Evolutionary conservation across 2,797 vertebrate species (phyloP).

Genomic region (Bryconaethiops microstoma): DNA sequence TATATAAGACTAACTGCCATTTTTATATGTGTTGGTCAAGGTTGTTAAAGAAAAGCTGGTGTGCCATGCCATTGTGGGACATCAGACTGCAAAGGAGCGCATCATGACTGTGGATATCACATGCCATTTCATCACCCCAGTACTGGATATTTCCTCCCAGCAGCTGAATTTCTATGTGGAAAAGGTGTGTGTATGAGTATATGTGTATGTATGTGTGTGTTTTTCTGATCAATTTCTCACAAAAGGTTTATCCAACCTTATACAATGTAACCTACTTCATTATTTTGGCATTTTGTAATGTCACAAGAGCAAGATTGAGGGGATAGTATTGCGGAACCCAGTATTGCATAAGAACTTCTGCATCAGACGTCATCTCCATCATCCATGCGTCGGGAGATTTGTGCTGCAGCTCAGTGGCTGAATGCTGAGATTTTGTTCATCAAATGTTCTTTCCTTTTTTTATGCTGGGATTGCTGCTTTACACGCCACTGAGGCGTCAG

Average conservation of each 20-base stretch:
- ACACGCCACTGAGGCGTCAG: neutral
- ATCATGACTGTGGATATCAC: slow-evolving; percentile 80
- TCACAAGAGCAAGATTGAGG: slow-evolving; percentile 7
- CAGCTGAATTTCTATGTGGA: slow-evolving; percentile 79
- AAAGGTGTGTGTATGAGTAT: slow-evolving; percentile 80
- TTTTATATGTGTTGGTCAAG: slow-evolving; percentile 66
- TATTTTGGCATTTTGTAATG: slow-evolving; percentile 2
- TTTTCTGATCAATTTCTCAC: neutral
- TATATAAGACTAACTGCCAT: too few species aligned
- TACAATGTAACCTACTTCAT: slow-evolving; percentile 19
- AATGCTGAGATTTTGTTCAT: slow-evolving; percentile 14
- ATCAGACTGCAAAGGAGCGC: slow-evolving; percentile 61
- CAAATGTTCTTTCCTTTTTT: slow-evolving; percentile 26
- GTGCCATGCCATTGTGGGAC: slow-evolving; percentile 78
- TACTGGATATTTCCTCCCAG: slow-evolving; percentile 78
- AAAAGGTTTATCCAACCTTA: neutral
- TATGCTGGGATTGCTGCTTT: slow-evolving; percentile 12
- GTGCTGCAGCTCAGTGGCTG: slow-evolving; percentile 7
- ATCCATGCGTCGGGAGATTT: slow-evolving; percentile 1
- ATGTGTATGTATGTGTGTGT: neutral
- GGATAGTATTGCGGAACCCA: neutral
- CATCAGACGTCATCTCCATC: slow-evolving; percentile 32
- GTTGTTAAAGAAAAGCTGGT: slow-evolving; percentile 79
- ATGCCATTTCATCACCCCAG: slow-evolving; percentile 82
- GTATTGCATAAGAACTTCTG: slow-evolving; percentile 16